Percentiles rank a stretch among this genome's conserved stretches.
phyloP scores from a whole-genome alignment of 2,797 vertebrate species.

The Premnoplex brunnescens region DNA sequence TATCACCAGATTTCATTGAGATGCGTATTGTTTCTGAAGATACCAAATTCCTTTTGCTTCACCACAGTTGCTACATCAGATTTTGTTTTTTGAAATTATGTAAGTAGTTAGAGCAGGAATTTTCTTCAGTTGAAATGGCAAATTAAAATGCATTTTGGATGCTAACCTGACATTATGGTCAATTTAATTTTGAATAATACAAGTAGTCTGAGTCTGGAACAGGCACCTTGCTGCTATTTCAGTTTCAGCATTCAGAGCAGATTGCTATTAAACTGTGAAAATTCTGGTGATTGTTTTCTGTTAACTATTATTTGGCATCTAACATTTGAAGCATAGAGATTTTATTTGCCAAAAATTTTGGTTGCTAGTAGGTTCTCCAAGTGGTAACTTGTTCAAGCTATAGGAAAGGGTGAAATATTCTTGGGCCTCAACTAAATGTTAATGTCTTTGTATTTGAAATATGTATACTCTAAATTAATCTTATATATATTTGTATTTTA shows the following conservation, averaged over 20 bases:
- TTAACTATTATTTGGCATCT: neutral
- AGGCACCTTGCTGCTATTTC: neutral
- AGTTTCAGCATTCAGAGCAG: neutral
- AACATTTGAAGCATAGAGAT: neutral
- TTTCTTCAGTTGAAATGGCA: neutral
- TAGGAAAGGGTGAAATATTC: neutral
- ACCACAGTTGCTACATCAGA: neutral
- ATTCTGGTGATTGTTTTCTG: neutral
- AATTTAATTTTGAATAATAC: neutral
- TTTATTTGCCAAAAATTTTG: neutral
- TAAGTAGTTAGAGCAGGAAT: neutral
- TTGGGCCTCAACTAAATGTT: neutral
- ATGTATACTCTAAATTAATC: neutral
- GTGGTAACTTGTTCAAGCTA: neutral
- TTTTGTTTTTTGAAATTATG: neutral
- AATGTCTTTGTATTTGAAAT: neutral
- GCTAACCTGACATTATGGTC: neutral
- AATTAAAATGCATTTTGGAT: neutral
- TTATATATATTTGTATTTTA: neutral
- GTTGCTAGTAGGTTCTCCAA: neutral
- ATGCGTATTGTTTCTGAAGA: neutral
- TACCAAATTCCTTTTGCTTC: neutral
- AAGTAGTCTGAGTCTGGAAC: neutral
- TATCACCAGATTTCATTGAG: neutral
- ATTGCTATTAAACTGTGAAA: neutral